phyloP scores from a whole-genome alignment of 2,797 vertebrate genomes.

The Rhyacichthys aspro region DNA sequence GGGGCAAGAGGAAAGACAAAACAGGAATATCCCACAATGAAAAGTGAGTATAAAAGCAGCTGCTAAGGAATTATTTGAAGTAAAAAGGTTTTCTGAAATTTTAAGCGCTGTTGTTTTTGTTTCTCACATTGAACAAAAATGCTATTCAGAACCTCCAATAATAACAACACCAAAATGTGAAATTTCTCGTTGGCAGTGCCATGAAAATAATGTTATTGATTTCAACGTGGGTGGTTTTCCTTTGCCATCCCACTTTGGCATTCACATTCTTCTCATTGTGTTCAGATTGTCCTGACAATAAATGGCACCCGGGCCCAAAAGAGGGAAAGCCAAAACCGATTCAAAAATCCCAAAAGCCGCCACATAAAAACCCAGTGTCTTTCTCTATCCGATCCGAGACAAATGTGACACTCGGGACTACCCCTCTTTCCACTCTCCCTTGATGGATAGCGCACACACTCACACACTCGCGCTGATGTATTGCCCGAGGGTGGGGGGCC shows the following conservation, averaged over 20 bases:
- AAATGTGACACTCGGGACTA: slow-evolving; percentile 72
- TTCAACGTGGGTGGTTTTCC: slow-evolving; percentile 4
- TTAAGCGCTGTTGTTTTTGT: no score
- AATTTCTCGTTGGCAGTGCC: not conserved
- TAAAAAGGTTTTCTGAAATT: no score
- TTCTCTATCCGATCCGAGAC: slow-evolving; percentile 39
- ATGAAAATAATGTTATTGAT: slow-evolving; percentile 2
- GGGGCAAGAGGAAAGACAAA: no score
- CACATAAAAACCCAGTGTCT: slow-evolving; percentile 13
- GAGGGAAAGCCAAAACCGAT: not conserved
- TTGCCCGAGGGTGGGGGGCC: no score
- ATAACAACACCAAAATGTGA: no score
- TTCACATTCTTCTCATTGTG: slow-evolving; percentile 5
- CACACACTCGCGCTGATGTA: slow-evolving; percentile 13
- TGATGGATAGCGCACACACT: slow-evolving; percentile 61
- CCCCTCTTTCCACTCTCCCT: slow-evolving; percentile 63
- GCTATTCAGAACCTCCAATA: no score
- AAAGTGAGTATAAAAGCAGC: no score
- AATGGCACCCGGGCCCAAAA: slow-evolving; percentile 6
- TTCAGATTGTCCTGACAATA: slow-evolving; percentile 33
- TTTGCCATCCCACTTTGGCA: slow-evolving; percentile 12
- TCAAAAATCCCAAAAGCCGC: slow-evolving; percentile 22
- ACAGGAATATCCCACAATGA: no score
- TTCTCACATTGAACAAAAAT: no score
- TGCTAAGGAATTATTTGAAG: no score